Conservation (phyloP, 2,797 vertebrate species). For the Sebastiscus albofasciatus region DNA sequence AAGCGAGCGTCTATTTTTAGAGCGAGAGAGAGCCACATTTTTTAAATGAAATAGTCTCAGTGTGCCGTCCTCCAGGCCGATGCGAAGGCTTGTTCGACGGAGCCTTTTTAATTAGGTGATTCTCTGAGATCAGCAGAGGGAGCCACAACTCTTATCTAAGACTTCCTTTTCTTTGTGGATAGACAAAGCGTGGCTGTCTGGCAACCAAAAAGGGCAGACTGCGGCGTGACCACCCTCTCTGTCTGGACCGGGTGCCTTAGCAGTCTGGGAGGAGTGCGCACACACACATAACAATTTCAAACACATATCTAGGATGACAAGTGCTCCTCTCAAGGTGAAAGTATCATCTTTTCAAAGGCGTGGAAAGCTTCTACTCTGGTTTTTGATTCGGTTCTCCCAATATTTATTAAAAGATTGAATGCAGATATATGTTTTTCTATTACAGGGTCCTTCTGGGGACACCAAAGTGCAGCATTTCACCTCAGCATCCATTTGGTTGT, state of each 20-base stretch:
- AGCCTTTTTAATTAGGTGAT: conserved; percentile 65
- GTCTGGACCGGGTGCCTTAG: conserved; percentile 28
- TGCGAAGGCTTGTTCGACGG: conserved; percentile 25
- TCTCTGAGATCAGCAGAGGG: conserved; percentile 73
- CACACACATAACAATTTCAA: conserved; percentile 26
- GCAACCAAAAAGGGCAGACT: conserved; percentile 48
- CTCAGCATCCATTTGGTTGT: not conserved
- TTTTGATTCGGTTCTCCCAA: not conserved
- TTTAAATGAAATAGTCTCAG: conserved; percentile 33
- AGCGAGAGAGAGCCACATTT: conserved; percentile 35
- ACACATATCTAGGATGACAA: conserved; percentile 23
- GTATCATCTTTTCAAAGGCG: conserved; percentile 1
- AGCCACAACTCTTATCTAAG: conserved; percentile 70
- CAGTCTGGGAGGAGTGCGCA: conserved; percentile 20
- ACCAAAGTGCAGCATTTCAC: conserved; percentile 11
- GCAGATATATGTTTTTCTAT: not conserved
- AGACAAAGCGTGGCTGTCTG: conserved; percentile 56
- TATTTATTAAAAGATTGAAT: not conserved
- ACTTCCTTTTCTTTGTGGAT: conserved; percentile 53
- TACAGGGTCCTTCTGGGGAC: not conserved
- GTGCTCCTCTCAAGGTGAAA: conserved; percentile 45
- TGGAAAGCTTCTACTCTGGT: not conserved
- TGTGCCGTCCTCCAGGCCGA: conserved; percentile 35
- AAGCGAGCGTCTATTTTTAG: conserved; percentile 45
- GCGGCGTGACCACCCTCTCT: conserved; percentile 40